Conservation (phyloP, 2,888 invertebrate genomes). For the Drosophila lacicola region DNA sequence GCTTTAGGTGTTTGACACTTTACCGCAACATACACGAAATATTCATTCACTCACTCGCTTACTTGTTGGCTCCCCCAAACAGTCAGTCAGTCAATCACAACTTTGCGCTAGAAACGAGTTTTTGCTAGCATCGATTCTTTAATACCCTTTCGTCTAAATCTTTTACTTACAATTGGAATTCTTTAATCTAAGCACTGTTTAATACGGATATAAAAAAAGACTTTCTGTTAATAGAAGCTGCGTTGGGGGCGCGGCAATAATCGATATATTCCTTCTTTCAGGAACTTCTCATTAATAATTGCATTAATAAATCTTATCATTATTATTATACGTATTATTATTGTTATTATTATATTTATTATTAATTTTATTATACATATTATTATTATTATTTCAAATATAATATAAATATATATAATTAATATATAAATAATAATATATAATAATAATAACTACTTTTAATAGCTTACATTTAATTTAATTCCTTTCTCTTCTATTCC, state of each 20-base stretch:
- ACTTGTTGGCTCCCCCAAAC: conserved; percentile 13
- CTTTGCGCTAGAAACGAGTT: background rate
- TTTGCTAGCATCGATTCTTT: background rate
- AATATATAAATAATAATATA: too few species aligned
- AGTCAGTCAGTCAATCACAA: conserved; percentile 7
- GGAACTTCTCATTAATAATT: too few species aligned
- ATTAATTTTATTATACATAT: too few species aligned
- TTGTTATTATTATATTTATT: too few species aligned
- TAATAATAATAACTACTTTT: too few species aligned
- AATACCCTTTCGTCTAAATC: conserved; percentile 11
- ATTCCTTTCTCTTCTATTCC: background rate
- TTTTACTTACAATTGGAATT: background rate
- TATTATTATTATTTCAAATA: background rate
- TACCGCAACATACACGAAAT: conserved; percentile 45
- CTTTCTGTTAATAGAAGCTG: too few species aligned
- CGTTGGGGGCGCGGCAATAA: too few species aligned
- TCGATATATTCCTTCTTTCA: too few species aligned
- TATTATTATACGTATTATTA: too few species aligned
- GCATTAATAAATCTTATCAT: too few species aligned
- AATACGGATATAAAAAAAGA: background rate
- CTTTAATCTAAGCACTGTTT: background rate
- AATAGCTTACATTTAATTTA: background rate
- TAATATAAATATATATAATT: background rate
- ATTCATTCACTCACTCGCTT: conserved; percentile 24
- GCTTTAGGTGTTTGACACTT: conserved; percentile 70